Evolutionary conservation across 2,888 invertebrate genomes (phyloP).

Genomic region (Scaptomyza flava): DNA sequence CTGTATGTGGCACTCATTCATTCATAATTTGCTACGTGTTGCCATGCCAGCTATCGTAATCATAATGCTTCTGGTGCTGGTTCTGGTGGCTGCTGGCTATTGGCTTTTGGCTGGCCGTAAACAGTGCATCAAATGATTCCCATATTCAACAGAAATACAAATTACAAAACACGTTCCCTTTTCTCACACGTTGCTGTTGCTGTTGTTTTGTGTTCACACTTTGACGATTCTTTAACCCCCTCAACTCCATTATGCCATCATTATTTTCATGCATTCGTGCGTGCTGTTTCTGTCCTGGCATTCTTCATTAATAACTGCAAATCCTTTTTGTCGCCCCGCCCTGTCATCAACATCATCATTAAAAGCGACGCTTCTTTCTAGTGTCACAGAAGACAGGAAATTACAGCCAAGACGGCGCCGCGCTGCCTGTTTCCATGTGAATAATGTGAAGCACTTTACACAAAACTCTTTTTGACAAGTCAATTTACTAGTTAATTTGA

Average conservation of each 20-base stretch:
- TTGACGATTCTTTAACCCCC: conserved; percentile 3
- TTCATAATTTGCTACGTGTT: conserved; percentile 78
- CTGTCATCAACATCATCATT: conserved; percentile 25
- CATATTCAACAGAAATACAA: conserved; percentile 48
- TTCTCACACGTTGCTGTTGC: conserved; percentile 3
- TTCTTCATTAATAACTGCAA: conserved; percentile 65
- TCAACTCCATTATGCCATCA: conserved; percentile 49
- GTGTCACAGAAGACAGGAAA: conserved; percentile 46
- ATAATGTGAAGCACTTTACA: conserved; percentile 47
- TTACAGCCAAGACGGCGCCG: conserved; percentile 23
- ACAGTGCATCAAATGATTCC: conserved; percentile 71
- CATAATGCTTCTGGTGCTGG: conserved; percentile 36
- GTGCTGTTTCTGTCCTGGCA: conserved; percentile 43
- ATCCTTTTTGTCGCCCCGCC: conserved; percentile 54
- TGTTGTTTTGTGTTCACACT: not conserved
- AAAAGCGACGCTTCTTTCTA: conserved; percentile 39
- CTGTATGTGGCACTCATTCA: conserved; percentile 42
- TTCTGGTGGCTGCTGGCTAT: conserved; percentile 1
- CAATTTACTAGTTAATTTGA: conserved; percentile 82
- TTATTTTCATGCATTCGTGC: conserved; percentile 73
- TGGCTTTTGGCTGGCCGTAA: conserved; percentile 48
- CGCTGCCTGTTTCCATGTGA: conserved; percentile 19
- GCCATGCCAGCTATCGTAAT: conserved; percentile 59
- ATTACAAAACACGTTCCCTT: conserved; percentile 61
- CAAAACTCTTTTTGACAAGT: conserved; percentile 75